Conservation (phyloP, 2,888 invertebrate species). For the Diplolepis rosae region DNA sequence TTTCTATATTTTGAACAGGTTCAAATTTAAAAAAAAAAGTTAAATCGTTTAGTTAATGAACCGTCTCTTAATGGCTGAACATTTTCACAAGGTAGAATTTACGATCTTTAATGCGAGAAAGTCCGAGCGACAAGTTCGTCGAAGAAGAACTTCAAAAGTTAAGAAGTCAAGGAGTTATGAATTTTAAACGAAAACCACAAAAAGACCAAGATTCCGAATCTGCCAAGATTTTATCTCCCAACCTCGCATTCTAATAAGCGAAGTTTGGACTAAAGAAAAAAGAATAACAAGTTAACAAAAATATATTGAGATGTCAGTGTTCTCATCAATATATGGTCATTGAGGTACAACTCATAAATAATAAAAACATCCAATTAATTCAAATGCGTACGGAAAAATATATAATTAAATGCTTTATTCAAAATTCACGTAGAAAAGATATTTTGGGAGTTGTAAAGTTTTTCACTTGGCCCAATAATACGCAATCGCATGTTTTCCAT, state of each 20-base stretch:
- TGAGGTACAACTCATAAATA: too few relatives aligned
- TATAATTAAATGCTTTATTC: too few relatives aligned
- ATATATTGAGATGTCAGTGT: background rate
- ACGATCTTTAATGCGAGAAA: background rate
- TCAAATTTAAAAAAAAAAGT: background rate
- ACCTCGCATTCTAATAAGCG: conserved; percentile 4
- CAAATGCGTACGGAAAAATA: too few relatives aligned
- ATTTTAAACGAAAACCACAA: conserved; percentile 20
- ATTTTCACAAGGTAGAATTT: background rate
- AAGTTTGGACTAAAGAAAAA: background rate
- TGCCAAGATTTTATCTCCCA: background rate
- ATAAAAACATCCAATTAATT: too few relatives aligned
- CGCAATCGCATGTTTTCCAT: too few relatives aligned
- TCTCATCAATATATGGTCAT: background rate
- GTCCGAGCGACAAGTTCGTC: conserved; percentile 6
- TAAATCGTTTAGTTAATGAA: background rate
- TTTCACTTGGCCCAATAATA: too few relatives aligned
- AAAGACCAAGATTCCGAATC: conserved; percentile 27
- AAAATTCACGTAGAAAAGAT: too few relatives aligned
- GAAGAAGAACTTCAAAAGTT: background rate
- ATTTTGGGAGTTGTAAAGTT: too few relatives aligned
- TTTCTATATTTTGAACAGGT: background rate
- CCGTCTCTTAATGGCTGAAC: background rate
- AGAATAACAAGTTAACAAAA: background rate
- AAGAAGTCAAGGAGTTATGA: conserved; percentile 21